Evolutionary conservation across 2,888 invertebrate species (phyloP).

Genomic region (Platypus cylindrus): DNA sequence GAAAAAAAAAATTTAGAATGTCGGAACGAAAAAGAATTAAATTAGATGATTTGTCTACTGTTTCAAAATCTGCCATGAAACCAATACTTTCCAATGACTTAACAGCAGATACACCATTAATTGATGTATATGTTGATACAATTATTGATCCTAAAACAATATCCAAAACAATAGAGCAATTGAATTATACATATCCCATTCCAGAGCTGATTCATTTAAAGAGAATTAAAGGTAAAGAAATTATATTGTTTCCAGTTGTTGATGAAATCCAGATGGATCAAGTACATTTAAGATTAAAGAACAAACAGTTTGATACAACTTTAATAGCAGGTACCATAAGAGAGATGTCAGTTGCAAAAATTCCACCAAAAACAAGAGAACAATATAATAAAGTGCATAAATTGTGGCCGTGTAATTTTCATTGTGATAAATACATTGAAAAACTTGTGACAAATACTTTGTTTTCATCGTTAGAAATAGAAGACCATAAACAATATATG

Average conservation of each 20-base stretch:
- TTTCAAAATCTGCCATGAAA: constrained; percentile 9
- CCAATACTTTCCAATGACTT: constrained; percentile 23
- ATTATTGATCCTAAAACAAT: constrained; percentile 48
- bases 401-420: constrained; percentile 77
- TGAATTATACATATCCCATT: constrained; percentile 48
- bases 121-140: constrained; percentile 47
- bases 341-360: constrained; percentile 44
- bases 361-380: constrained; percentile 48
- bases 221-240: constrained; percentile 47
- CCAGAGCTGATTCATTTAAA: constrained; percentile 58
- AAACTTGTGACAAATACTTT: constrained; percentile 46
- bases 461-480: constrained; percentile 43
- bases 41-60: constrained; percentile 15
- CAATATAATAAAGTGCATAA: constrained; percentile 50
- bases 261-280: constrained; percentile 24
- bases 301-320: constrained; percentile 38
- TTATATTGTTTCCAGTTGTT: constrained; percentile 40
- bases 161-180: constrained; percentile 46
- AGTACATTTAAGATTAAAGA: constrained; percentile 29
- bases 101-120: constrained; percentile 26
- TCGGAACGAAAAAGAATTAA: constrained; percentile 21
- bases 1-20: too few species aligned
- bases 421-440: constrained; percentile 65
- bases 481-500: constrained; percentile 47
- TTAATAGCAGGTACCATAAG: constrained; percentile 39